Evolutionary conservation across 2,797 vertebrate species (phyloP).

Genomic region (Falco cherrug): DNA sequence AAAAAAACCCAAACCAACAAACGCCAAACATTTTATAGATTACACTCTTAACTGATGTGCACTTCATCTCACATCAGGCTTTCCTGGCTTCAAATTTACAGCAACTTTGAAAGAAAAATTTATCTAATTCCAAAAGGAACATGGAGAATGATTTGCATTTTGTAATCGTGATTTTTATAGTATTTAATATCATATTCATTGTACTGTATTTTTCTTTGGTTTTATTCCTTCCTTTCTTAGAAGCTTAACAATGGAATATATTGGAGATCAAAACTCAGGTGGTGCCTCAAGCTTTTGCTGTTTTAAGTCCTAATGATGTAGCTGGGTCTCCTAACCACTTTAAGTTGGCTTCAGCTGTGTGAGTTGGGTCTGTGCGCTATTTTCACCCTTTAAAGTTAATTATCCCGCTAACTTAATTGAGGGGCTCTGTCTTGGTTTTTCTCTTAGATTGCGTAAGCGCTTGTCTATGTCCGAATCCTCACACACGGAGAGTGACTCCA

Average conservation of each 20-base stretch:
- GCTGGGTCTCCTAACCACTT: not conserved
- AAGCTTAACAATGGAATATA: not conserved
- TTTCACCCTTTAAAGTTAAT: not conserved
- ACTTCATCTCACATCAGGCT: not conserved
- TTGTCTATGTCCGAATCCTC: slow-evolving; percentile 95
- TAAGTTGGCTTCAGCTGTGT: rapidly evolving
- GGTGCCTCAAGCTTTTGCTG: not conserved
- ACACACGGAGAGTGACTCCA: slow-evolving; percentile 97
- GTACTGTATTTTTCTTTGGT: not conserved
- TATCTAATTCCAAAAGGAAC: not conserved
- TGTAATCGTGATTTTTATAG: not conserved
- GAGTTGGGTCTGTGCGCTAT: rapidly evolving
- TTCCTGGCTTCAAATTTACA: not conserved
- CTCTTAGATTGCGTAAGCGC: slow-evolving; percentile 88
- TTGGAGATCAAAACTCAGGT: not conserved
- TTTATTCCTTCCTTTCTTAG: not conserved
- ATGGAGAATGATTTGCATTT: not conserved
- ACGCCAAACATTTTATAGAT: not conserved
- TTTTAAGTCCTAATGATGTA: not conserved
- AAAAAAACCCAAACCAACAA: not conserved
- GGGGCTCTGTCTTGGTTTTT: not conserved
- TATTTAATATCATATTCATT: not conserved
- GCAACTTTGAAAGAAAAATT: not conserved
- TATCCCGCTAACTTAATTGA: not conserved
- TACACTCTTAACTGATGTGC: not conserved